Evolutionary conservation across 2,888 invertebrate species (phyloP), one percentile per base, ranked within the genome.

Genomic region (Zeuzera pyrina): DNA sequence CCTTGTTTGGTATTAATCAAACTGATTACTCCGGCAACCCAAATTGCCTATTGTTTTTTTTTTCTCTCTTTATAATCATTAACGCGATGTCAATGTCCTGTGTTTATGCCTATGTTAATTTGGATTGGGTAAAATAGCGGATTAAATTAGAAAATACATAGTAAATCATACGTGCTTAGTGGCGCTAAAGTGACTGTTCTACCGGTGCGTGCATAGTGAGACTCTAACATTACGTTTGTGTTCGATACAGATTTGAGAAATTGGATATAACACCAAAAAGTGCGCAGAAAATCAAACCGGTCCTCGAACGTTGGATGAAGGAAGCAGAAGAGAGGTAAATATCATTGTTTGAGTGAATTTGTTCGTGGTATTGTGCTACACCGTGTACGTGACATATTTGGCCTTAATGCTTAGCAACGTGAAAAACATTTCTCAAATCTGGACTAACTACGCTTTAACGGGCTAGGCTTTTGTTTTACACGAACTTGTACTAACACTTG

Each of bases 191-290:
- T 39, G 49, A 54, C 57, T n/a, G 56, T 43, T 54, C 49, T 51
- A 51, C 52, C 62, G 69, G 66, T 59, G 60, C 72, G 71, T 62
- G 70, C 67, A 58, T 64, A 67, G 65, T 59, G 56, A 61, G 53
- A 66, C 54, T 79, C 78, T 83, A 79, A 76, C 77, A 74, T 69
- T 63, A 68, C 60, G 78, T 79, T 81, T 68, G 73, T 85, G 76
- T 85, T 84, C 74, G 73, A 84, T 85, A 69, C 85, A 96, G 96
- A 92, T 98, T 98, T 89, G 98, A 98, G 87, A 98, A 98, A 87
- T 88, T 98, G 86, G 98, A 98, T 87, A 98, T 98, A 65, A 98
- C 98, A 65, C 98, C 98, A 70, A 97, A 98, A 87, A 97, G 97
- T 88, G 98, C 98, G 63, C 96, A 97, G 87, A 98, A 98, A 89